Evolutionary conservation across 1,140 invertebrate genomes (phyloP).

Genomic region (Steinernema feltiae): DNA sequence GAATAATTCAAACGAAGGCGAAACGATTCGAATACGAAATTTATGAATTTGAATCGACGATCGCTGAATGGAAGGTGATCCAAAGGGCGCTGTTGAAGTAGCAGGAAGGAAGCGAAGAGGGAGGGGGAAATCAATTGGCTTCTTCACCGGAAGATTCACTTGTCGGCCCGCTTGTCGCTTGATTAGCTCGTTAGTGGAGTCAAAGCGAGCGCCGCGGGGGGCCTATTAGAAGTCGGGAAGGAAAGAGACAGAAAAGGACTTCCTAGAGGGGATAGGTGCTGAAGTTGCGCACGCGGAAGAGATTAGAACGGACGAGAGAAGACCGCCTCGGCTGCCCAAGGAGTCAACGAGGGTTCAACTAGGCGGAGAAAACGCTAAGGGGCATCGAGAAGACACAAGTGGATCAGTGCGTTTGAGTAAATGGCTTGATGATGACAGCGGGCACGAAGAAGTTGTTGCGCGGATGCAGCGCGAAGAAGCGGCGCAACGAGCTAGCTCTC

Average conservation of each 20-base stretch:
- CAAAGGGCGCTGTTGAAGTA: too few relatives aligned
- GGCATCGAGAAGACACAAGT: conserved; percentile 9
- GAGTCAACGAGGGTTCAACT: neutral
- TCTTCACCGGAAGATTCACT: conserved; percentile 15
- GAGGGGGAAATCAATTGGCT: conserved; percentile 7
- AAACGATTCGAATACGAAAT: too few relatives aligned
- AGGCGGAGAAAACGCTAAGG: neutral
- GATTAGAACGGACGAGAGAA: neutral
- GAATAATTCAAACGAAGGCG: neutral
- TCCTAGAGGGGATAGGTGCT: neutral
- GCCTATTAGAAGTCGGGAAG: conserved; percentile 5
- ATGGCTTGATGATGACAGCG: conserved; percentile 11
- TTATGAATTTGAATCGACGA: too few relatives aligned
- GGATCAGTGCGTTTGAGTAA: conserved; percentile 9
- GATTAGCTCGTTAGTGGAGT: conserved; percentile 7
- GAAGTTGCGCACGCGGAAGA: conserved; percentile 10
- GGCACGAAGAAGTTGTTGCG: neutral
- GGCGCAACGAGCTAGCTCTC: too few relatives aligned
- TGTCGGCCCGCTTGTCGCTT: neutral
- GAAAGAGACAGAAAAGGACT: neutral
- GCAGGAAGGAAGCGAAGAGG: too few relatives aligned
- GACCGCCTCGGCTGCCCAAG: neutral
- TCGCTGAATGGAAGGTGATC: too few relatives aligned
- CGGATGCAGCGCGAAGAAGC: neutral
- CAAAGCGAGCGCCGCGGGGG: neutral